Evolutionary conservation across 2,888 invertebrate genomes (phyloP), one percentile per base, ranked within the genome.

Genomic region (Sesia apiformis): DNA sequence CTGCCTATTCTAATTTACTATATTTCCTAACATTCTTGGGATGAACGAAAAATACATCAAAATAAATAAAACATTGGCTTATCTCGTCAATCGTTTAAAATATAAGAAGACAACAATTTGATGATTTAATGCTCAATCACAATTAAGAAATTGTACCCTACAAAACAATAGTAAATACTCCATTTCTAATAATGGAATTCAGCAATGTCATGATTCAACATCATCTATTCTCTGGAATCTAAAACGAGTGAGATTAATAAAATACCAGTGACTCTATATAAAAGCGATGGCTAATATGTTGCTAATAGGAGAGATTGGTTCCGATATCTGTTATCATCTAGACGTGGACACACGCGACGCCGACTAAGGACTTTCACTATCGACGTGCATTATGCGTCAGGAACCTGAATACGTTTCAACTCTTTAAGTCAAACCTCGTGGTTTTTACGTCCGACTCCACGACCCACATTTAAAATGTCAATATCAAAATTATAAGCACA

Each of bases 281-380:
- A 23, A 7, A 46, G 46, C 46, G 46, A 46, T 46, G 46, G 46
- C 46, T 46, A 46, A 46, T 46, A 46, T n/a, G 7, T 46, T n/a
- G 46, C 46, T 46, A 46, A 46, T 46, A 46, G 46, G 46, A 46
- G 46, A 46, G 46, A 50, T 50, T 50, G 5, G 50, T 50, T 38
- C 50, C 23, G 39, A 50, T 50, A 50, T 50, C 50, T 50, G 38
- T 50, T 50, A 50, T 50, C 50, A 39, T 50, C 50, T 46, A 46
- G 38, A 50, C 39, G 38, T 50, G 38, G 39, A 8, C 38, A 50
- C 50, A 50, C 50, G 50, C 50, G 50, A 50, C 50, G 52, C 39
- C 55, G 57, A 59, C 60, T 56, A 70, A 70, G 68, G 70, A 81
- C 81, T 81, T 82, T 82, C 80, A 78, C 82, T 76, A 63, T 74